Base-by-base conservation (phyloP, 2,888 invertebrate genomes). In the Harpalus rufipes region DNA sequence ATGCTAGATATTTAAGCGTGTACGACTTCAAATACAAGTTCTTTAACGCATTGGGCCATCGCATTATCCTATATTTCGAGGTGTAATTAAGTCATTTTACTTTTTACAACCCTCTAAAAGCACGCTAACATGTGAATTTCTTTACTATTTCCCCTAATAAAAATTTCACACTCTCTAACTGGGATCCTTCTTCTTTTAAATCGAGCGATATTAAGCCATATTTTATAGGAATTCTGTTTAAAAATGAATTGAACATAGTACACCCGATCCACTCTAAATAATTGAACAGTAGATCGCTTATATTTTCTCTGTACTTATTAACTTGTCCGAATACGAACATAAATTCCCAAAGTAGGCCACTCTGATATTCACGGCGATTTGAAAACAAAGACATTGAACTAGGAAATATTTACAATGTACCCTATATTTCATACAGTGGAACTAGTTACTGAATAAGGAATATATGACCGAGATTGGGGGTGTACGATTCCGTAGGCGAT, bases 31-130 rank as follows among this genome's bases (percentile, higher is more conserved):
- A n/a, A 51, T 51, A 51, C 44, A 51, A 32, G 32, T 5, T 32
- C 0, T 32, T 32, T 32, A 32, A 32, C 5, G 0, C 32, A 3
- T 25, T 25, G 25, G 25, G 1, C 25, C 25, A 25, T 25, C 25
- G 25, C 25, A 7, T 44, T 44, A 10, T 2, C 88, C 87, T 88
- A 88, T 89, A 88, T 89, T 88, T 87, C 87, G 87, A 86, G 25
- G 72, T 86, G 88, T 88, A 87, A 88, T 87, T 21, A 63, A 63
- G 14, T 16, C 12, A 8, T 63, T 25, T 25, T 63, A 21, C 25
- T 51, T 51, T 51, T 51, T 51, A 51, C 44, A 51, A 12, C 44
- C 44, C 32, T 32, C 5, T 32, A 32, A 32, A 32, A 51, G 10
- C 4, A 51, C 12, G 44, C 44, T 51, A 51, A 51, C 44, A 51